Evolutionary conservation across 2,113 vertebrate genomes (phyloP).

Genomic region (Eupsittula cactorum): DNA sequence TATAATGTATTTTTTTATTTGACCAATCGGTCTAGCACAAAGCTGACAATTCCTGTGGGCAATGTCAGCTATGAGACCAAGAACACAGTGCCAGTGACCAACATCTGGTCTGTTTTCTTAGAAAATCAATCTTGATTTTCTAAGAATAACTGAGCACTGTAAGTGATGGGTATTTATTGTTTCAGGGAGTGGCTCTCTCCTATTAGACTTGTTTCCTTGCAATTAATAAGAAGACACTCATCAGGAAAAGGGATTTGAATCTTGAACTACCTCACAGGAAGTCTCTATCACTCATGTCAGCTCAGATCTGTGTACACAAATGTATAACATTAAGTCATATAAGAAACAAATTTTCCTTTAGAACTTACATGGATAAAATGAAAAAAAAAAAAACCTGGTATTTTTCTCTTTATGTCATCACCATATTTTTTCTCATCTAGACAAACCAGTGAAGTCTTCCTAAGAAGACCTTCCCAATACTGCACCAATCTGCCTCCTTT

Average conservation of each 20-base stretch:
- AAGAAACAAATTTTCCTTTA: background rate
- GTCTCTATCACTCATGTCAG: background rate
- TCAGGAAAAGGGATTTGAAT: background rate
- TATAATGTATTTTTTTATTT: background rate
- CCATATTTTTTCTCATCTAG: background rate
- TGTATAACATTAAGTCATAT: background rate
- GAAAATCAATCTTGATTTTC: constrained; percentile 16
- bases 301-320: background rate
- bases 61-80: background rate
- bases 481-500: background rate
- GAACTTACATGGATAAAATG: background rate
- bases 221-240: background rate
- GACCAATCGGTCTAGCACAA: background rate
- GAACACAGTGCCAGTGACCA: background rate
- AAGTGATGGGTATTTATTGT: background rate
- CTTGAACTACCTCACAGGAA: background rate
- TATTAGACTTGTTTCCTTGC: background rate
- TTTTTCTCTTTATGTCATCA: background rate
- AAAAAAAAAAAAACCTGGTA: background rate
- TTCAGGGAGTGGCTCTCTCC: background rate
- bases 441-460: background rate
- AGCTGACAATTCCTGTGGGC: background rate
- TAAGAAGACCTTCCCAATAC: background rate
- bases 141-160: background rate
- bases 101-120: background rate